These are phyloP conservation scores for Phrynocephalus vlangalii DNA, from an alignment of 2,797 vertebrate genomes.

Conservation along the genomic window DNA sequence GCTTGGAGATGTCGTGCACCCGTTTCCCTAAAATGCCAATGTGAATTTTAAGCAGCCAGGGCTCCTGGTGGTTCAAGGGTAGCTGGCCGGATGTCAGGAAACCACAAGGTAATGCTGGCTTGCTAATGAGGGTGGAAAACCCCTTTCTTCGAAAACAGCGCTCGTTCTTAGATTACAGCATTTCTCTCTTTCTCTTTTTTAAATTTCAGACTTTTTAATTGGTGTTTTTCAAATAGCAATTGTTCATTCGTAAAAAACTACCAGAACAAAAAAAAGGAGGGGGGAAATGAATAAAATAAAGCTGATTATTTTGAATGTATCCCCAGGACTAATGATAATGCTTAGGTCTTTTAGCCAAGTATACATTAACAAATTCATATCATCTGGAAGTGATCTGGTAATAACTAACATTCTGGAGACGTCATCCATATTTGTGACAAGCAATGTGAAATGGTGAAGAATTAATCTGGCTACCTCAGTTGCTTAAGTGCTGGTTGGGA, in stretches of 20 bases:
- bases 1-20: constrained; percentile 65
- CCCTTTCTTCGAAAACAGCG: constrained; percentile 35
- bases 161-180: not conserved
- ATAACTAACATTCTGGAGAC: not conserved
- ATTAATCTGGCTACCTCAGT: not conserved
- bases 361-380: not conserved
- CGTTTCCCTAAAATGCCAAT: constrained; percentile 77
- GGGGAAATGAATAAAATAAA: not conserved
- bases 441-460: not conserved
- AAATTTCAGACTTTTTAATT: not conserved
- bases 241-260: not conserved
- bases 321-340: too few species aligned
- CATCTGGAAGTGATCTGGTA: not conserved
- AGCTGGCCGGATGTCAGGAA: constrained; percentile 63
- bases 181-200: not conserved
- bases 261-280: not conserved
- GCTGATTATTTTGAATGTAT: not conserved
- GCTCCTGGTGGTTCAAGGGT: constrained; percentile 35
- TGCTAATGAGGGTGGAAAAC: constrained; percentile 22
- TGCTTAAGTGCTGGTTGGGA: not conserved
- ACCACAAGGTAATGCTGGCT: constrained; percentile 50
- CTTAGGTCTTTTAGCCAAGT: not conserved
- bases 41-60: not conserved
- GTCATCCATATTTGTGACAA: not conserved
- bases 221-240: not conserved